A percentile compares a stretch with the other conserved stretches of the same genome.
phyloP scores from a whole-genome alignment of 2,888 invertebrate species.

The Euzetes globulus region DNA sequence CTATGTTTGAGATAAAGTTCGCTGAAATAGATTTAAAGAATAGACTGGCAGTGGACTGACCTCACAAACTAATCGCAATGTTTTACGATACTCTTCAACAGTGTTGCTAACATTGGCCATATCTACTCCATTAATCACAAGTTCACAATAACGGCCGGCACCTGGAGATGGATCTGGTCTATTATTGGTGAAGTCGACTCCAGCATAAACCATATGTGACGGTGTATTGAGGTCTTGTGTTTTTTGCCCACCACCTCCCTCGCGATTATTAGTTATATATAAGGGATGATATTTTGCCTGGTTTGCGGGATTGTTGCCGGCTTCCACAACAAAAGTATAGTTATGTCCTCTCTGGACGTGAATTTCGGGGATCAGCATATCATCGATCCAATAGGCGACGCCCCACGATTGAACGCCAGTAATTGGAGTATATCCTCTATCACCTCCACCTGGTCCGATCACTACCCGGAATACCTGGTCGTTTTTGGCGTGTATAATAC shows the following conservation, averaged over 20 bases:
- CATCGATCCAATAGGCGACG: constrained; percentile 88
- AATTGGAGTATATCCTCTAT: constrained; percentile 77
- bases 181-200: constrained; percentile 53
- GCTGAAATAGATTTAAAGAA: neutral
- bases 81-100: constrained; percentile 68
- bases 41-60: neutral
- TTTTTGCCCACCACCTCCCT: constrained; percentile 79
- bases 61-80: constrained; percentile 66
- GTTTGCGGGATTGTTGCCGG: constrained; percentile 68
- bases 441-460: constrained; percentile 85
- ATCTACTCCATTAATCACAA: constrained; percentile 57
- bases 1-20: neutral
- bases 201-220: constrained; percentile 66
- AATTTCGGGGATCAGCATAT: constrained; percentile 77
- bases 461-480: constrained; percentile 66
- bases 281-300: constrained; percentile 83
- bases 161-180: constrained; percentile 34
- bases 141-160: constrained; percentile 78
- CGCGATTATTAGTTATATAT: constrained; percentile 76
- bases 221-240: constrained; percentile 56
- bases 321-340: constrained; percentile 77
- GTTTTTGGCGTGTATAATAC: constrained; percentile 52
- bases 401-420: constrained; percentile 59
- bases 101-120: constrained; percentile 59
- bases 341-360: constrained; percentile 76